These are phyloP conservation scores for Amphipyra berbera DNA, from an alignment of 2,888 invertebrate species.

Conservation along the genomic window DNA sequence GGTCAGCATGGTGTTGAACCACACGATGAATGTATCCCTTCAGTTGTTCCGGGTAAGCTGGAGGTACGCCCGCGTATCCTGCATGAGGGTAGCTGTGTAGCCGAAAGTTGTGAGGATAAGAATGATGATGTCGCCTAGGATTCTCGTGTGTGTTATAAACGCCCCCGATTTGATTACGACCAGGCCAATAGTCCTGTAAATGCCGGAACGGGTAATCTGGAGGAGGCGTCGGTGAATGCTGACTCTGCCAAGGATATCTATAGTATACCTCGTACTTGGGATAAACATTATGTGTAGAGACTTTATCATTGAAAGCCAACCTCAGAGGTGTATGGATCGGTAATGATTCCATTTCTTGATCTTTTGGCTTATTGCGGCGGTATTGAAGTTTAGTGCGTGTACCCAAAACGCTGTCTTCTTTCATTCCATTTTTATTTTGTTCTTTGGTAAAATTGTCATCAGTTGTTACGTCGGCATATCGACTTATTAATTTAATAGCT, in stretches of 20 bases:
- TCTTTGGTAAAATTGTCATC: constrained; percentile 85
- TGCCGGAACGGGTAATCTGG: constrained; percentile 84
- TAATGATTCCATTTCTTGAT: constrained; percentile 61
- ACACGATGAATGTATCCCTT: constrained; percentile 76
- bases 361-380: constrained; percentile 80
- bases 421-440: constrained; percentile 72
- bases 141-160: constrained; percentile 83
- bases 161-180: constrained; percentile 78
- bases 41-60: constrained; percentile 72
- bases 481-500: constrained; percentile 86
- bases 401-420: constrained; percentile 81
- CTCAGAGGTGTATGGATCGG: constrained; percentile 56
- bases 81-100: constrained; percentile 74
- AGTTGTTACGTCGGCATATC: constrained; percentile 87
- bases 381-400: constrained; percentile 85
- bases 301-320: constrained; percentile 54
- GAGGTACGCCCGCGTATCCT: constrained; percentile 68
- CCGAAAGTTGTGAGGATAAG: constrained; percentile 80
- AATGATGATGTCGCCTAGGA: constrained; percentile 85
- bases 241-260: constrained; percentile 84
- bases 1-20: constrained; percentile 72
- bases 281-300: constrained; percentile 55
- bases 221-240: constrained; percentile 79
- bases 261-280: constrained; percentile 75
- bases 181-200: constrained; percentile 86